Base-by-base conservation (phyloP, 1,140 invertebrate species). In the Bombus fervidus region DNA sequence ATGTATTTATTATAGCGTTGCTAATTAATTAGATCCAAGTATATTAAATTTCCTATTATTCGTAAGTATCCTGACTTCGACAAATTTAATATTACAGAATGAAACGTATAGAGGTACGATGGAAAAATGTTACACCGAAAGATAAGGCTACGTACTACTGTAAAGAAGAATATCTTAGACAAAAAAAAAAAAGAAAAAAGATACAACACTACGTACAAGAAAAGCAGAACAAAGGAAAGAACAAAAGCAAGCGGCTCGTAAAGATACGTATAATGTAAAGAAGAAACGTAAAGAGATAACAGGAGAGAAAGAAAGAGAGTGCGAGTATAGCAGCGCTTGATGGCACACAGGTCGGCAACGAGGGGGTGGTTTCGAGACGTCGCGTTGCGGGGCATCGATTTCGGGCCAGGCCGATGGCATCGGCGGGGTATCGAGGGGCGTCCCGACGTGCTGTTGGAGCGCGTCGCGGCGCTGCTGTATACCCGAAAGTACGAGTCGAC, bases 351-450 rank as follows among this genome's bases (percentile, higher is more conserved):
- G 90, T 91, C 88, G 84, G 86, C 90, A 77, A 77, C 62, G 86
- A 62, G 90, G 71, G 84, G 91, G 91, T 92, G 91, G 90, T 87
- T 92, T 92, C 83, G 86, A 90, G 89, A 87, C 88, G 86, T 84
- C 86, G 85, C 89, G 86, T 90, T 90, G 87, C 89, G 88, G 89
- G 86, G 86, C 89, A 90, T 90, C 89, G 89, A 90, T 90, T 90
- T 90, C 89, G 89, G 89, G 85, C 78, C 86, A 90, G 88, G 89
- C 88, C 88, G 89, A 90, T 89, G 89, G 89, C 88, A 90, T 90
- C 89, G 89, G 88, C 57, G 87, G 80, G 89, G 89, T 75, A 83
- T 72, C 84, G 87, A 78, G 85, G 78, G 76, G 87, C 81, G 88
- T 86, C 83, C 43, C 83, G 84, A 86, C 89, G 81, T 86, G 43